Base-by-base conservation (phyloP, 1,140 invertebrate species). In the Vollenhovia emeryi region DNA sequence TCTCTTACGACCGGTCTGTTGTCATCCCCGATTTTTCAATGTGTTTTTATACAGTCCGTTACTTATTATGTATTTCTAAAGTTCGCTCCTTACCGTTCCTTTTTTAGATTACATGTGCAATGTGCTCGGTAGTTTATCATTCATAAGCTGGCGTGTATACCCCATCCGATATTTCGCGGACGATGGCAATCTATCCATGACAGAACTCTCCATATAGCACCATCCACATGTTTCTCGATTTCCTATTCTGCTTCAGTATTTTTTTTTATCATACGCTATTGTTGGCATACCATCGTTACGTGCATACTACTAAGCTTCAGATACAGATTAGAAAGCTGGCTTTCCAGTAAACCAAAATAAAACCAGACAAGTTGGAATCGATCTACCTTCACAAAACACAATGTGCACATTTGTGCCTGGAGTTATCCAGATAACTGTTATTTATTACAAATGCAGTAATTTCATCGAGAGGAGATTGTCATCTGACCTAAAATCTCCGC, bases 301-400 rank as follows among this genome's bases (percentile, higher is more conserved):
- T 76, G 33, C 73, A 75, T 50, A 75, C 73, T 89, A 74, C 50
- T 48, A 50, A 75, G 52, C 21, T 71, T 68, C 9, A 74, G 85
- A 79, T 66, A 79, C 71, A 85, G 79, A 90, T 90, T 89, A 87
- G 82, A 76, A 89, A 89, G 55, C 74, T 55, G 59, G 33, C 24
- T 66, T n/a, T 68, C 60, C 50, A 60, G 80, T 82, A 89, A 82
- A 55, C 69, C n/a, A 60, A 52, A 27, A 62, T 60, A 83, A 87
- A 85, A 89, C 83, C 82, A 62, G 59, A 18, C 24, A 11, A 27
- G 15, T 40, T 43, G 8, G 21, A 50, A 85, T 89, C 82, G 86
- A 85, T 87, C 15, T 50, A 13, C n/a, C 68, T 59, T 59, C 21
- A 59, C 62, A 82, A 71, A 71, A 43, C 30, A 80, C n/a, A 71